These are phyloP conservation scores for Prunella strophiata DNA, from an alignment of 2,797 vertebrate species.

Conservation along the genomic window DNA sequence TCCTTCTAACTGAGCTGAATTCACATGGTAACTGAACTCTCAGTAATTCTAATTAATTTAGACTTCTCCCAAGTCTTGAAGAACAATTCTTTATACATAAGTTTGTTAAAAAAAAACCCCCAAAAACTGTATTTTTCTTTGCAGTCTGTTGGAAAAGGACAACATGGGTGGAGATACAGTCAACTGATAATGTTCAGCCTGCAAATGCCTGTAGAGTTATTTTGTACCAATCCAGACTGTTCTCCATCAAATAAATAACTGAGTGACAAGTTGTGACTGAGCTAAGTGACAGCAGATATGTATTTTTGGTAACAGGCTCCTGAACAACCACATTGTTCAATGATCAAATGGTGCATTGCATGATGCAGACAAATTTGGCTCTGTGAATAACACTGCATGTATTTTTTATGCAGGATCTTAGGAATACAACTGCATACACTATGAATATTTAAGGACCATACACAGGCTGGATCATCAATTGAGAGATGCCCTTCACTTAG, in stretches of 20 bases:
- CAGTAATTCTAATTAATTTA: not conserved
- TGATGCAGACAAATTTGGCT: not conserved
- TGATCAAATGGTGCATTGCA: not conserved
- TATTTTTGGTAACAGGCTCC: not conserved
- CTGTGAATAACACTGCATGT: not conserved
- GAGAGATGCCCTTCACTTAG: conserved; percentile 44
- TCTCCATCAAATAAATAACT: not conserved
- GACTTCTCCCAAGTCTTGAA: not conserved
- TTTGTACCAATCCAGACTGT: not conserved
- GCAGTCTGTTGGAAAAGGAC: not conserved
- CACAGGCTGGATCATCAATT: not conserved
- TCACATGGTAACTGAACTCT: not conserved
- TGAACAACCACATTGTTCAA: not conserved
- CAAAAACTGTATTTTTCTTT: not conserved
- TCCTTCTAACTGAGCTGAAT: not conserved
- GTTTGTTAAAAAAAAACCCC: not conserved
- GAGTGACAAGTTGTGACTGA: not conserved
- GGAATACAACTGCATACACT: not conserved
- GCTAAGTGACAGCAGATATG: not conserved
- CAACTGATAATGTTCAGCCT: not conserved
- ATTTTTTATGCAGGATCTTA: conserved; percentile 31
- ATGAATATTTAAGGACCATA: conserved; percentile 60
- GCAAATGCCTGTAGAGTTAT: not conserved
- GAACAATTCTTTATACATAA: not conserved
- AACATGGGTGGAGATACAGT: not conserved